phyloP scores from a whole-genome alignment of 2,113 vertebrate genomes.

The Malurus alboscapulatus region DNA sequence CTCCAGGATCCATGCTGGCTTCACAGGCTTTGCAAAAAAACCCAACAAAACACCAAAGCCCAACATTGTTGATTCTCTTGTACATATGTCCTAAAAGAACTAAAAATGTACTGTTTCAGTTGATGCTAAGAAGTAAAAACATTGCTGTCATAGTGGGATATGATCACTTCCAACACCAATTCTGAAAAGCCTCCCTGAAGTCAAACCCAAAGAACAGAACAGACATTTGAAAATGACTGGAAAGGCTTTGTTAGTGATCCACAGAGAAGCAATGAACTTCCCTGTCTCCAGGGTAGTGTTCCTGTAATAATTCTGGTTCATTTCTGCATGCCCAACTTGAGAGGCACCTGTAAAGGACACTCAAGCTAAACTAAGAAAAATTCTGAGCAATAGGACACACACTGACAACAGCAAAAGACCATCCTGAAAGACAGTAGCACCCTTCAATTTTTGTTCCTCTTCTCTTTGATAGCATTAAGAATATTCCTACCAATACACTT shows the following conservation, averaged over 20 bases:
- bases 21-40: neutral
- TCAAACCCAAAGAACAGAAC: neutral
- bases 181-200: neutral
- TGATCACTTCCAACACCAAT: neutral
- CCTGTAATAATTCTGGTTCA: neutral
- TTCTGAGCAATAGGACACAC: neutral
- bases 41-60: neutral
- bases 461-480: neutral
- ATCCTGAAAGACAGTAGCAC: neutral
- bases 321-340: neutral
- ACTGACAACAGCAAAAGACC: neutral
- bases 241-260: neutral
- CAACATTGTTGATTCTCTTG: neutral
- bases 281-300: neutral
- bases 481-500: neutral
- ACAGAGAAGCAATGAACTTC: neutral
- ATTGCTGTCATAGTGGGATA: neutral
- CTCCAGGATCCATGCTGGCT: neutral
- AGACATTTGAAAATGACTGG: neutral
- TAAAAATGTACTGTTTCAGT: conserved; percentile 18
- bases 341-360: neutral
- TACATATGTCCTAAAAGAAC: neutral
- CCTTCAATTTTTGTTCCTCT: neutral
- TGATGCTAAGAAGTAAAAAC: neutral
- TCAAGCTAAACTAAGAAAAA: neutral